Conservation (phyloP, 2,888 invertebrate species). For the Athalia rosae region DNA sequence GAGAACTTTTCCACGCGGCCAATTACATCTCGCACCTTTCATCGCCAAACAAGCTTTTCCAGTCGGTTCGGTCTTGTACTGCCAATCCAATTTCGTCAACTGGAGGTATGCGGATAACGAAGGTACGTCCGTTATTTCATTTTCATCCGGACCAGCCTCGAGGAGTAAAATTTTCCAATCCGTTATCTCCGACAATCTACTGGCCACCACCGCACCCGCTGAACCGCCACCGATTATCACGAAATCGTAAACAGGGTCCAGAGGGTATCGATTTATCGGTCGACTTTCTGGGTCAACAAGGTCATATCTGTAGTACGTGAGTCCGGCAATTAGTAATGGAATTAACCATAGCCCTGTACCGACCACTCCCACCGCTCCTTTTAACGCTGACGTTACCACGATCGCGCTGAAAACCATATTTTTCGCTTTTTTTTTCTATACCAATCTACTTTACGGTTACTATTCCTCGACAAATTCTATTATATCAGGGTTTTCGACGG, state of each 20-base stretch:
- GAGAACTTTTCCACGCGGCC: constrained; percentile 92
- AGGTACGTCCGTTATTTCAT: constrained; percentile 91
- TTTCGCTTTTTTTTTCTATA: not conserved
- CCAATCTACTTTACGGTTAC: too few relatives aligned
- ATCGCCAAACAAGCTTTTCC: constrained; percentile 88
- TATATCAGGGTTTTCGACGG: too few relatives aligned
- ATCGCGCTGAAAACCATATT: constrained; percentile 84
- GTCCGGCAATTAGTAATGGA: constrained; percentile 87
- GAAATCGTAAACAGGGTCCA: constrained; percentile 87
- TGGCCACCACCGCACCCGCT: constrained; percentile 92
- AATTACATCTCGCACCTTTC: constrained; percentile 88
- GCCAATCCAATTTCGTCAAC: constrained; percentile 90
- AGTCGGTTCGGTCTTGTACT: constrained; percentile 91
- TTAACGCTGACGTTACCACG: constrained; percentile 85
- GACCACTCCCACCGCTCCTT: constrained; percentile 82
- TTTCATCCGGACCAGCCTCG: constrained; percentile 92
- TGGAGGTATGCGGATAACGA: constrained; percentile 91
- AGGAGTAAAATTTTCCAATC: constrained; percentile 86
- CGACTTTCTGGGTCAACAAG: constrained; percentile 87
- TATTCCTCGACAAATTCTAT: too few relatives aligned
- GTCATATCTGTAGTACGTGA: constrained; percentile 88
- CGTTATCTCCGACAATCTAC: constrained; percentile 84
- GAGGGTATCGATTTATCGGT: constrained; percentile 81
- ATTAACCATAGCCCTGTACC: constrained; percentile 90
- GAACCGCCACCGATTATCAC: constrained; percentile 91